phyloP scores from a whole-genome alignment of 2,113 vertebrate genomes.

The Tychaedon coryphoeus region DNA sequence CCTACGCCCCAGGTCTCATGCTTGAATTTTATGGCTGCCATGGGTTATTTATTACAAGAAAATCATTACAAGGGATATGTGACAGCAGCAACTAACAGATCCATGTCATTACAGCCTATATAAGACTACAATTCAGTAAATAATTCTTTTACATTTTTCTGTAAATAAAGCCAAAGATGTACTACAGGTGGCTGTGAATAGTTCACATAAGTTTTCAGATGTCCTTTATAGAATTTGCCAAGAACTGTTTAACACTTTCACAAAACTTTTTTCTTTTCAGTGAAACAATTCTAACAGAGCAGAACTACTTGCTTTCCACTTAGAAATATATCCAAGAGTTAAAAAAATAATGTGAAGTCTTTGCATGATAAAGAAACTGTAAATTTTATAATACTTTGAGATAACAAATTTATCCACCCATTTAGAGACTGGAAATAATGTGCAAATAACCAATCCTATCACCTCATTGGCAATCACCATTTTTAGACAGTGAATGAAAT shows the following conservation, averaged over 20 bases:
- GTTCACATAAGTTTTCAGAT: neutral
- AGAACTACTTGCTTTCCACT: neutral
- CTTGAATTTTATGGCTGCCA: neutral
- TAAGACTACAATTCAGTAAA: neutral
- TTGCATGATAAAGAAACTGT: neutral
- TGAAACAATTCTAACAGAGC: neutral
- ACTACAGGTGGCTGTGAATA: neutral
- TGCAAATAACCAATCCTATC: neutral
- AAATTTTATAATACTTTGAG: neutral
- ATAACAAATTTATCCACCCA: neutral
- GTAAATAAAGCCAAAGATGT: neutral
- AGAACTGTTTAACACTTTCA: neutral
- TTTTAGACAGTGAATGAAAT: neutral
- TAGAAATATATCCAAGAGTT: neutral
- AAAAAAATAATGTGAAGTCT: neutral
- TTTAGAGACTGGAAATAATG: neutral
- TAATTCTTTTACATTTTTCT: neutral
- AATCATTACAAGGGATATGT: neutral
- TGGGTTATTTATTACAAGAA: neutral
- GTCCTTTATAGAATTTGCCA: neutral
- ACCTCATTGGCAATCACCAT: neutral
- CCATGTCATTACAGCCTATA: neutral
- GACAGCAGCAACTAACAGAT: neutral
- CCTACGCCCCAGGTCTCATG: neutral
- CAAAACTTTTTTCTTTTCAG: neutral